phyloP scores from a whole-genome alignment of 2,113 vertebrate species.

The Cyprinodon tularosa region DNA sequence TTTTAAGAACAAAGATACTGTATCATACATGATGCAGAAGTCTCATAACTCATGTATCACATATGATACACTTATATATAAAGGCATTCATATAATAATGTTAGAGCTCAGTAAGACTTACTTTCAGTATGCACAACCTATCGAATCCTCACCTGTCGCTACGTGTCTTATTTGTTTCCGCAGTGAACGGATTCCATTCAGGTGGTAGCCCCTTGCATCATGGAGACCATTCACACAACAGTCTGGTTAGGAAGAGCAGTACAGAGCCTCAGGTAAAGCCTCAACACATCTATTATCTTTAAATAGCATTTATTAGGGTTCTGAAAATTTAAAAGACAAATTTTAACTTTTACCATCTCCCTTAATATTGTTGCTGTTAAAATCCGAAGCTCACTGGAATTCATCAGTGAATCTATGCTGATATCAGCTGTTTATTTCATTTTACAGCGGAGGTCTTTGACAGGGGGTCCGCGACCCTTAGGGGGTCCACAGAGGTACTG shows the following conservation, averaged over 20 bases:
- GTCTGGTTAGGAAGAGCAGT: conserved; percentile 83
- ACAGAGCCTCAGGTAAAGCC: conserved; percentile 87
- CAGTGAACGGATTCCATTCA: conserved; percentile 96
- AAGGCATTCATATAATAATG: background rate
- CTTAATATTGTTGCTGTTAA: background rate
- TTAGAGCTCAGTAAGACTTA: background rate
- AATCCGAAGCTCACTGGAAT: background rate
- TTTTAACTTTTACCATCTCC: background rate
- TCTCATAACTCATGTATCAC: too few species aligned
- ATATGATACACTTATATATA: too few species aligned
- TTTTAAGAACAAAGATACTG: too few species aligned
- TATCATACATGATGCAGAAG: too few species aligned
- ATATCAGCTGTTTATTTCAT: too few species aligned
- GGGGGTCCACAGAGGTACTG: too few species aligned
- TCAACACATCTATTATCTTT: background rate
- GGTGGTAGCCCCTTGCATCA: conserved; percentile 86
- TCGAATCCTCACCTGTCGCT: background rate
- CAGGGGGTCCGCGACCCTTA: too few species aligned
- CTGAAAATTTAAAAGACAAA: background rate
- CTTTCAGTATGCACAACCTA: background rate
- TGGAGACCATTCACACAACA: conserved; percentile 82
- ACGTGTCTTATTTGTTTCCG: conserved; percentile 31
- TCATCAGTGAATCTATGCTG: too few species aligned
- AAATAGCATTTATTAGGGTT: background rate
- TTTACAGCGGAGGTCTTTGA: too few species aligned